Base-by-base conservation (phyloP, 1,140 invertebrate genomes). In the Odontomachus brunneus region DNA sequence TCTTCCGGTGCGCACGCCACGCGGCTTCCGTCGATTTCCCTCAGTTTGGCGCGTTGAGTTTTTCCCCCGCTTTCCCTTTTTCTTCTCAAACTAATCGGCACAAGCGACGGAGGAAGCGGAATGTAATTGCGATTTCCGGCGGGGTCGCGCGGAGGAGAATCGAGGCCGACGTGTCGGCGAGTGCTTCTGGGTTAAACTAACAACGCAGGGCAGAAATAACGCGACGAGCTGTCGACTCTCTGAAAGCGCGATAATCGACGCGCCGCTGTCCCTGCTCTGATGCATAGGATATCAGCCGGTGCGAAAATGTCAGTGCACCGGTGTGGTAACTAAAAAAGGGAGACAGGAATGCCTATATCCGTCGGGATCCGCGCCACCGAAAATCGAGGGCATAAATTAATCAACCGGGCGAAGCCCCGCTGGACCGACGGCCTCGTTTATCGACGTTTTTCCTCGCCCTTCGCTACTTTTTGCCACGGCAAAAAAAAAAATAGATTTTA, bases 361-460 rank as follows among this genome's bases (percentile, higher is more conserved):
- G 57, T 44, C 33, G 73, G 62, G 66, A 78, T 73, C 29, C n/a
- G 82, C 26, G 44, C 71, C 26, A 33, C 49, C 63, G 73, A 84
- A 87, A 87, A 84, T 84, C 67, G 82, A 59, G 55, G 53, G 82
- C 66, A 87, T 86, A 86, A 87, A 87, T 87, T 87, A 87, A 87
- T 87, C 86, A 87, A 87, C 73, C 48, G 69, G 59, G 9, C 38
- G 51, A 63, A 44, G 48, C 53, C 51, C 62, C 74, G 78, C 55
- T 51, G 49, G 62, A 69, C 62, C 55, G 81, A 69, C 63, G 49
- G 33, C 22, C 51, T 67, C 81, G 81, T 78, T 87, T 87, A 86
- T 87, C 66, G 86, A 86, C 72, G 66, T 74, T 33, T 63, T 5
- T 24, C 44, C 4, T 60, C 24, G 33, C 57, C 59, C 48, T 87